These are phyloP conservation scores for Tolypeutes matacus DNA, from an alignment of 2,797 vertebrate genomes.

Conservation along the genomic window DNA sequence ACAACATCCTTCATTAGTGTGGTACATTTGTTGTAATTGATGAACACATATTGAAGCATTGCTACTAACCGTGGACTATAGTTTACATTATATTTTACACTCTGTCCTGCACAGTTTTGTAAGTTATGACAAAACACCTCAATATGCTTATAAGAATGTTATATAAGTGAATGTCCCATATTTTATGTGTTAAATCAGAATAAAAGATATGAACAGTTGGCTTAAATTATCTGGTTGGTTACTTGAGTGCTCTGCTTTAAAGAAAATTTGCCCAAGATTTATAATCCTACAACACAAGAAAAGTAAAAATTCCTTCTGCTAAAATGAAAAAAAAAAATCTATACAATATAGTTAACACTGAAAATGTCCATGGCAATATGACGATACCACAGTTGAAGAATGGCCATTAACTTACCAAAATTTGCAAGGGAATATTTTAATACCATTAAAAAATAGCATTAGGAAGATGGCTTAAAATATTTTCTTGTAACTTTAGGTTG, in stretches of 20 bases:
- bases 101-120: no score
- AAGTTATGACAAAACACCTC: neutral
- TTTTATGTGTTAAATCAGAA: slow-evolving; percentile 4
- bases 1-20: no score
- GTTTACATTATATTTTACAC: no score
- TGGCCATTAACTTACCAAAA: neutral
- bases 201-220: neutral
- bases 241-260: neutral
- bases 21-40: no score
- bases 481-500: neutral
- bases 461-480: slow-evolving; percentile 27
- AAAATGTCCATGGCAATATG: neutral
- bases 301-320: slow-evolving; percentile 8
- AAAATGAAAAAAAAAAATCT: neutral
- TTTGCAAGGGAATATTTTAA: slow-evolving; percentile 38
- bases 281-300: neutral
- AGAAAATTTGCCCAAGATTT: neutral
- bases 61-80: no score
- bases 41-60: no score
- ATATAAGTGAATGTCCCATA: neutral
- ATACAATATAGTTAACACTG: neutral
- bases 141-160: neutral
- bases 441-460: slow-evolving; percentile 14
- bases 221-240: neutral
- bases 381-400: neutral